A percentile compares a stretch with the other conserved stretches of the same genome.
Conservation (phyloP, 2,113 vertebrate genomes). For the Phodopus roborovskii region DNA sequence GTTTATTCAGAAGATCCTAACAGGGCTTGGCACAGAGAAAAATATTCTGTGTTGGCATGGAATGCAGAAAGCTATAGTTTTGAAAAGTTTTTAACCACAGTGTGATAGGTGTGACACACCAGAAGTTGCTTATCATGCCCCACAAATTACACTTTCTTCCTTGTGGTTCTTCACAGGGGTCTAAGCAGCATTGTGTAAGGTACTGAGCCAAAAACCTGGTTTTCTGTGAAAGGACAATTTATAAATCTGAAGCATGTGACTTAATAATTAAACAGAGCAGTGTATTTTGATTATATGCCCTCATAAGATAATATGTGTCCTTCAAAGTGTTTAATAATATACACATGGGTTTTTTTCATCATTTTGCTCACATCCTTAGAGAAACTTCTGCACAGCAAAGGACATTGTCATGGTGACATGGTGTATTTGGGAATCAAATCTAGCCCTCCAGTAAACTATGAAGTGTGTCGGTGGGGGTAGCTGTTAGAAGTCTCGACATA, state of each 20-base stretch:
- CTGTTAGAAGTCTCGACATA: not conserved
- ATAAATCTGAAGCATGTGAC: not conserved
- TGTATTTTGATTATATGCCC: not conserved
- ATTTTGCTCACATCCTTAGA: not conserved
- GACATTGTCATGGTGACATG: not conserved
- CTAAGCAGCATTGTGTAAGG: not conserved
- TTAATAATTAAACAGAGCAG: conserved; percentile 42
- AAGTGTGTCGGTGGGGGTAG: fast-evolving
- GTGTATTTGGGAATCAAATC: not conserved
- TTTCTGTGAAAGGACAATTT: conserved; percentile 9
- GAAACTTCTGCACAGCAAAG: not conserved
- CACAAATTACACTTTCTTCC: not conserved
- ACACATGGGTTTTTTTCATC: not conserved
- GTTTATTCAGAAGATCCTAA: not conserved
- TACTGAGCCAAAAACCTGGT: not conserved
- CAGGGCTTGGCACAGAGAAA: not conserved
- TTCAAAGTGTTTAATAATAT: not conserved
- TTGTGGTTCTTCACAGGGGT: not conserved
- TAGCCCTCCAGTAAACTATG: not conserved
- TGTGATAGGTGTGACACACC: not conserved
- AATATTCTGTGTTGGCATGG: not conserved
- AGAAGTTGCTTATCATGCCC: not conserved
- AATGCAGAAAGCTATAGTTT: not conserved
- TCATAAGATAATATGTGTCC: not conserved
- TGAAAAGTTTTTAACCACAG: conserved; percentile 31